Evolutionary conservation across 2,797 vertebrate genomes (phyloP).

Genomic region (Mionectes olivaceus): DNA sequence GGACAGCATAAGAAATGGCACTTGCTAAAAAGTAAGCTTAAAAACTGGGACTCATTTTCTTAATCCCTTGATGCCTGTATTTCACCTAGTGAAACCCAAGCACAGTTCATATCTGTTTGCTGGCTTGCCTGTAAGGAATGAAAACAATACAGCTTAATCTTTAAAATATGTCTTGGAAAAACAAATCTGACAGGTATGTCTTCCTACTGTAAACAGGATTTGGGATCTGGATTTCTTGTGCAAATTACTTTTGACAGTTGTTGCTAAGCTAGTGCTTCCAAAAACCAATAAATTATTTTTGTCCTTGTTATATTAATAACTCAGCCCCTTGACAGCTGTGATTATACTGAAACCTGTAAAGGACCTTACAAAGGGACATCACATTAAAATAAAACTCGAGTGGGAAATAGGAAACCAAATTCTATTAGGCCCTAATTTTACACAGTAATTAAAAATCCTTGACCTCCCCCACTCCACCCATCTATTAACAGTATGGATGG

Average conservation of each 20-base stretch:
- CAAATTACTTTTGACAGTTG: constrained; percentile 22
- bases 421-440: constrained; percentile 17
- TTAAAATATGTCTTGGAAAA: neutral
- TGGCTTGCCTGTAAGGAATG: neutral
- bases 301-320: constrained; percentile 9
- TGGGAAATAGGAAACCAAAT: constrained; percentile 18
- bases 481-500: neutral
- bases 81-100: neutral
- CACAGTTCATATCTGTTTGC: neutral
- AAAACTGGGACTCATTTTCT: neutral
- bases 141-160: neutral
- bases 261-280: neutral
- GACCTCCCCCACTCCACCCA: neutral
- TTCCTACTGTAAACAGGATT: constrained; percentile 17
- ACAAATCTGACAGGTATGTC: constrained; percentile 8
- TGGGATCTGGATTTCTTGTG: constrained; percentile 14
- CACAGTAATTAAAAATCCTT: constrained; percentile 41
- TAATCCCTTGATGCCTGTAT: neutral
- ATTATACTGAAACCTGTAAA: neutral
- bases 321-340: neutral
- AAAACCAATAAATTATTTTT: neutral
- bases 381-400: neutral
- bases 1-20: neutral
- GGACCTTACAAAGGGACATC: neutral
- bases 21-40: neutral